Conservation (phyloP, 2,797 vertebrate species). For the Aselliscus stoliczkanus region DNA sequence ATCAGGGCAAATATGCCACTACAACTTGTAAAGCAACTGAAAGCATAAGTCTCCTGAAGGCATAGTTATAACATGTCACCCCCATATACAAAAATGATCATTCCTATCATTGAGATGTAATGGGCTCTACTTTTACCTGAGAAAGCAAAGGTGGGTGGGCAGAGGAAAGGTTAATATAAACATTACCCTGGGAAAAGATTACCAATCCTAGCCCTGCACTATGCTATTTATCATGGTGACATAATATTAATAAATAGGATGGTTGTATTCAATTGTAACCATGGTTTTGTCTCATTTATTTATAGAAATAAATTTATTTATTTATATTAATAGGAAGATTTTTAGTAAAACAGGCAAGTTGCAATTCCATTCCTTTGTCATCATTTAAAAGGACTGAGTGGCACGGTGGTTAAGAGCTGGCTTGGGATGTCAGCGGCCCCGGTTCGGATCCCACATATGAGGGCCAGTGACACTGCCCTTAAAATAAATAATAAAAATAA, state of each 20-base stretch:
- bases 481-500: too few species aligned
- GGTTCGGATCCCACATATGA: too few species aligned
- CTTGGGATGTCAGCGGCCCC: too few species aligned
- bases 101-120: neutral
- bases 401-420: too few species aligned
- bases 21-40: conserved; percentile 7
- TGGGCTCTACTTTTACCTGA: neutral
- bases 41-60: neutral
- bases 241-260: neutral
- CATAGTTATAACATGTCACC: neutral
- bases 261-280: neutral
- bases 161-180: neutral
- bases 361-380: conserved; percentile 34
- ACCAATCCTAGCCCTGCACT: neutral
- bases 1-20: conserved; percentile 11
- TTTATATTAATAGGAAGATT: neutral
- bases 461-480: too few species aligned
- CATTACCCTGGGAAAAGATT: neutral
- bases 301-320: conserved; percentile 33
- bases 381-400: conserved; percentile 23
- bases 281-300: conserved; percentile 22
- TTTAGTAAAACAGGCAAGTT: conserved; percentile 39
- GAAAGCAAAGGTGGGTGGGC: neutral
- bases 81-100: neutral
- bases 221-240: neutral